Conservation (phyloP, 1,140 invertebrate genomes). For the Arion vulgaris region DNA sequence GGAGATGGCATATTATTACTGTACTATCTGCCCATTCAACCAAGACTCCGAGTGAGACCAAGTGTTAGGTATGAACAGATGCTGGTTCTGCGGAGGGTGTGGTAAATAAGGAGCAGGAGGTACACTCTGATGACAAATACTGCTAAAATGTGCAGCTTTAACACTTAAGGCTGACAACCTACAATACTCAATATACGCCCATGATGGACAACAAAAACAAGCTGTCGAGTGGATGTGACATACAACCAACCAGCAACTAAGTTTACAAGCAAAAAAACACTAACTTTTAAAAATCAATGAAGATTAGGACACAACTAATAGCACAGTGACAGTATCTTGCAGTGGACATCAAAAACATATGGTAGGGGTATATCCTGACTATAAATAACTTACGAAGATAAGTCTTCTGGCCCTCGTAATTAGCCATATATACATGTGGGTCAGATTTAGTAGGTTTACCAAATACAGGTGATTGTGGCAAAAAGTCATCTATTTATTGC, state of each 20-base stretch:
- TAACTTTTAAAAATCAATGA: neutral
- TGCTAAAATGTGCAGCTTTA: too few species aligned
- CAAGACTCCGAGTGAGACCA: too few species aligned
- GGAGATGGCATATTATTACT: too few species aligned
- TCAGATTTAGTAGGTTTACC: slow-evolving; percentile 80
- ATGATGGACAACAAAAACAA: neutral
- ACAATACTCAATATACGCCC: neutral
- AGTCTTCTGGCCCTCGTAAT: slow-evolving; percentile 80
- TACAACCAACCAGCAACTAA: neutral
- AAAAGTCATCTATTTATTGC: slow-evolving; percentile 78
- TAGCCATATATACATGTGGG: slow-evolving; percentile 85
- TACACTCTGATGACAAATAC: too few species aligned
- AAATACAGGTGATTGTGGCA: slow-evolving; percentile 76
- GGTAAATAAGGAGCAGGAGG: too few species aligned
- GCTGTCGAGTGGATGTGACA: neutral
- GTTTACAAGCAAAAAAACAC: neutral
- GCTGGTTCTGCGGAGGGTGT: too few species aligned
- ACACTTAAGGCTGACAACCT: too few species aligned
- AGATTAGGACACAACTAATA: neutral
- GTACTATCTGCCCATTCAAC: too few species aligned
- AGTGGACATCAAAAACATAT: neutral
- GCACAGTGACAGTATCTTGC: neutral
- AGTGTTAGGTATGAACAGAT: too few species aligned
- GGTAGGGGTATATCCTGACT: neutral
- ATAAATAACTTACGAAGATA: slow-evolving; percentile 81